Percentiles rank a stretch among this genome's conserved stretches.
Conservation (phyloP, 2,797 vertebrate genomes). For the Helostoma temminkii region DNA sequence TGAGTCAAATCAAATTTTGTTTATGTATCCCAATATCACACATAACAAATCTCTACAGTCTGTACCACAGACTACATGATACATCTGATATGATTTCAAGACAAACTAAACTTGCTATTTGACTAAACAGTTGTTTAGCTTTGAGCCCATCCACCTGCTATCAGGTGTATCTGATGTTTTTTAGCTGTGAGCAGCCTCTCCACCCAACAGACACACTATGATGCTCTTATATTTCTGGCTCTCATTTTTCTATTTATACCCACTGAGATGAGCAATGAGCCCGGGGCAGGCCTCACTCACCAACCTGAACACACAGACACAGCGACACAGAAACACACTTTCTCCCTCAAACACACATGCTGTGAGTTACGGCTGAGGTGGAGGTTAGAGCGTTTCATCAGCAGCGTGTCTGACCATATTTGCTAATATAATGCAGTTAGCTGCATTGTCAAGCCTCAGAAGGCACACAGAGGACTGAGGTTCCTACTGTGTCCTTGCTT, state of each 20-base stretch:
- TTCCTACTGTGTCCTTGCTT: constrained; percentile 55
- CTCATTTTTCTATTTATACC: constrained; percentile 80
- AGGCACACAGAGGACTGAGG: constrained; percentile 26
- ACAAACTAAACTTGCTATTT: constrained; percentile 13
- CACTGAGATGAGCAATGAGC: constrained; percentile 77
- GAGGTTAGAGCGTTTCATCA: constrained; percentile 69
- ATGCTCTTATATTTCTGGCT: constrained; percentile 67
- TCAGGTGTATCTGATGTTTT: constrained; percentile 40
- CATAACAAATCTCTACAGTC: no score
- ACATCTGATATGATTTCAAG: not conserved
- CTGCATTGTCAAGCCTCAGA: constrained; percentile 43
- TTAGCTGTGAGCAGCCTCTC: constrained; percentile 45
- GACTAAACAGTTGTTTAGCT: constrained; percentile 36
- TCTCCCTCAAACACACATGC: constrained; percentile 22
- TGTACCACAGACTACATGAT: no score
- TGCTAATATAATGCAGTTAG: constrained; percentile 67
- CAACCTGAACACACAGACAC: constrained; percentile 40
- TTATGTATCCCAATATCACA: no score
- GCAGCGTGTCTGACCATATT: constrained; percentile 58
- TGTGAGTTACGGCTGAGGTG: constrained; percentile 52
- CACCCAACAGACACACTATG: constrained; percentile 54
- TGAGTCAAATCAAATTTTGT: not conserved
- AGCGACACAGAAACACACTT: constrained; percentile 55
- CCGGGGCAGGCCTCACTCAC: constrained; percentile 70
- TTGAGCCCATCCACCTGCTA: constrained; percentile 50